These are phyloP conservation scores for Scrobipalpa costella DNA, from an alignment of 2,888 invertebrate species.

Conservation along the genomic window DNA sequence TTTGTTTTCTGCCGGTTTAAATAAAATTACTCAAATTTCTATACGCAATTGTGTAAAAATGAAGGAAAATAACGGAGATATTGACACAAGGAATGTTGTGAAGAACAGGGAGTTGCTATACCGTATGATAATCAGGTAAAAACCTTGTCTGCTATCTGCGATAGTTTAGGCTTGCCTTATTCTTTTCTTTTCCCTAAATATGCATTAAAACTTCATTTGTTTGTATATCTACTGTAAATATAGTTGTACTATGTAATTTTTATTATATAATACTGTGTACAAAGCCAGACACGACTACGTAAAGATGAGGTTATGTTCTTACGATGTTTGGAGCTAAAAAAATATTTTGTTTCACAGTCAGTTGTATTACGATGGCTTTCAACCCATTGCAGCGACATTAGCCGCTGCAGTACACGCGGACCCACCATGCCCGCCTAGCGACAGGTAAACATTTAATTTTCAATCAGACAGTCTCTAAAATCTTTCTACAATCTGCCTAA, in stretches of 20 bases:
- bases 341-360: slow-evolving; percentile 84
- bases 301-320: neutral
- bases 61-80: slow-evolving; percentile 67
- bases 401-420: slow-evolving; percentile 93
- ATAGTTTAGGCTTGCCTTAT: neutral
- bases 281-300: neutral
- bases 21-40: neutral
- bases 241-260: neutral
- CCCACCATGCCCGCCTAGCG: slow-evolving; percentile 96
- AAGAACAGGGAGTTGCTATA: slow-evolving; percentile 95
- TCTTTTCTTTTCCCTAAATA: neutral
- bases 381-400: slow-evolving; percentile 93
- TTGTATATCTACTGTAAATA: neutral
- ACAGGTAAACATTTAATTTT: slow-evolving; percentile 80
- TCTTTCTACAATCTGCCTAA: no score
- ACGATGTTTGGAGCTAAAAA: neutral
- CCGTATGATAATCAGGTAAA: slow-evolving; percentile 93
- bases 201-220: neutral
- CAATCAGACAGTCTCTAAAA: no score
- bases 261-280: neutral
- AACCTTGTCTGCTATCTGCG: neutral
- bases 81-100: slow-evolving; percentile 88
- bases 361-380: slow-evolving; percentile 98
- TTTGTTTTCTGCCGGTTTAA: slow-evolving; percentile 36
- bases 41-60: slow-evolving; percentile 45